Base-by-base conservation (phyloP, 2,113 vertebrate genomes). In the Pipa parva region DNA sequence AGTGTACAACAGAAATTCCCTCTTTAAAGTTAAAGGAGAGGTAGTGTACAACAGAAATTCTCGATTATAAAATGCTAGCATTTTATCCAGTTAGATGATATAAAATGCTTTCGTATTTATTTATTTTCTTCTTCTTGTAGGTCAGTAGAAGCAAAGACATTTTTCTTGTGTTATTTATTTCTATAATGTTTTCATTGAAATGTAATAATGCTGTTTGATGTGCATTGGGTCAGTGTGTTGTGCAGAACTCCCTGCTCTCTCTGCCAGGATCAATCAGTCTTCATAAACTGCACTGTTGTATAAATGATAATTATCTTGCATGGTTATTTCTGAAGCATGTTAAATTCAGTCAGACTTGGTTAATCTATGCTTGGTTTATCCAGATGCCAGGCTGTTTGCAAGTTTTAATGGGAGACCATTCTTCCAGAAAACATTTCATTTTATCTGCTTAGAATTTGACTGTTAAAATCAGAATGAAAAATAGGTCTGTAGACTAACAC, bases 221-320 rank as follows among this genome's bases (percentile, higher is more conserved):
- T 73, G 73, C 68, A 57, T n/a, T 59, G 36, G 65, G 65, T 69
- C 65, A 60, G 3, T 60, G 58, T 50, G 25, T 3, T 27, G 27
- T 69, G 76, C 74, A 65, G 71, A 51, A 52, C 72, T 25, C 73
- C 42, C 72, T 76, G 56, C 73, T 75, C 29, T 74, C 10, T n/a
- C 66, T 69, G 57, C 66, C 66, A 69, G 60, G 65, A 42, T 33
- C 66, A 24, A 69, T 69, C 66, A 69, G 24, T 69, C 31, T 61
- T 45, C 33, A 69, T 60, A 61, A 61, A 61, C 24, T 54, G 24
- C 46, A 69, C 33, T 69, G 42, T 60, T 69, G 65, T 60, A 45
- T 61, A 69, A 69, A 45, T 69, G 65, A 60, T 60, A 69, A 69
- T 61, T 69, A 61, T 69, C 57, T 29, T 69, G 57, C 45, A 45